phyloP scores from a whole-genome alignment of 2,113 vertebrate genomes.

The Centropus unirufus region DNA sequence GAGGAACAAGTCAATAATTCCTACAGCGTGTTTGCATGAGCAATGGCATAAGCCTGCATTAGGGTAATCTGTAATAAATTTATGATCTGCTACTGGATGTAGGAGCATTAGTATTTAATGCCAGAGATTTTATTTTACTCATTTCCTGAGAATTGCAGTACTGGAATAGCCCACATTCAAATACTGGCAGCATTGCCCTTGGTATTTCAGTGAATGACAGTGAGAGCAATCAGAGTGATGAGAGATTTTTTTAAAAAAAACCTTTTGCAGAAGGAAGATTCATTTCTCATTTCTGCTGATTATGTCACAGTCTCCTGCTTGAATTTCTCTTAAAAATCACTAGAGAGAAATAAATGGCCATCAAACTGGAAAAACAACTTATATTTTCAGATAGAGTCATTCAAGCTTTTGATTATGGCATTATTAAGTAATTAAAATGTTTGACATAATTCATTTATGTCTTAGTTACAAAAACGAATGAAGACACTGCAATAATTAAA shows the following conservation, averaged over 20 bases:
- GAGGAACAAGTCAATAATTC: neutral
- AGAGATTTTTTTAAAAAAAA: neutral
- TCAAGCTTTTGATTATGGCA: slow-evolving; percentile 14
- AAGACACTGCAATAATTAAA: neutral
- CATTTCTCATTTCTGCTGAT: neutral
- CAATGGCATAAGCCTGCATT: neutral
- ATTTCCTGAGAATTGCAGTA: slow-evolving; percentile 4
- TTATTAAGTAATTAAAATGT: slow-evolving; percentile 10
- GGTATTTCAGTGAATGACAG: slow-evolving; percentile 10
- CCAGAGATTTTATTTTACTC: neutral
- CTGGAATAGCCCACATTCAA: slow-evolving; percentile 8
- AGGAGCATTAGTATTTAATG: slow-evolving; percentile 3
- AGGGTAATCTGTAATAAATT: neutral
- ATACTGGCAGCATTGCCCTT: slow-evolving; percentile 28
- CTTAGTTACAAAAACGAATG: neutral
- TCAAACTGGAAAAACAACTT: neutral
- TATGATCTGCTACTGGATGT: neutral
- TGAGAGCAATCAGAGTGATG: neutral
- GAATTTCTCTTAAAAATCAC: neutral
- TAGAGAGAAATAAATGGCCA: neutral
- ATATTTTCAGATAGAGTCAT: neutral
- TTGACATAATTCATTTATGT: neutral
- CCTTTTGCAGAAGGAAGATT: neutral
- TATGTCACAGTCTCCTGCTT: neutral
- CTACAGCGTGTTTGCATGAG: neutral